Percentiles rank a stretch among this genome's conserved stretches.
These are phyloP conservation scores for Platanista minor DNA, from an alignment of 2,113 vertebrate species.

Conservation along the genomic window DNA sequence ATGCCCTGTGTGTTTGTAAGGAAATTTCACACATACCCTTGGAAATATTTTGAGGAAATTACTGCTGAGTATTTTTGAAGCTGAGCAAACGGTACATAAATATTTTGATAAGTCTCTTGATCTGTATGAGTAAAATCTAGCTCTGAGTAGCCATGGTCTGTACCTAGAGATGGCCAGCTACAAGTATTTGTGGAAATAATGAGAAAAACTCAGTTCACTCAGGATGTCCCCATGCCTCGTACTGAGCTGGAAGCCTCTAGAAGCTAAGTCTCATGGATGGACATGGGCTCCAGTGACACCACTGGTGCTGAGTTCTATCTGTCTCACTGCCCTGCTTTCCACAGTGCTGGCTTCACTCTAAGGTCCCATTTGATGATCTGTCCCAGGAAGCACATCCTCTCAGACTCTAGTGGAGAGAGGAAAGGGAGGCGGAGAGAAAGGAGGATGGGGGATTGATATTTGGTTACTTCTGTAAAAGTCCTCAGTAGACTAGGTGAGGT, in stretches of 20 bases:
- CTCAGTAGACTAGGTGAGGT: not conserved
- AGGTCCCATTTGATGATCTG: not conserved
- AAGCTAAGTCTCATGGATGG: not conserved
- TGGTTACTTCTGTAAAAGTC: not conserved
- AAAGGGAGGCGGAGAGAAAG: not conserved
- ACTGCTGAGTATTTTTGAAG: not conserved
- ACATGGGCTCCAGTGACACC: not conserved
- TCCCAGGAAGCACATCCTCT: not conserved
- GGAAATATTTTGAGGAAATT: conserved; percentile 33
- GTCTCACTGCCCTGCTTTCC: not conserved
- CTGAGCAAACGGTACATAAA: not conserved
- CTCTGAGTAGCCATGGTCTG: not conserved
- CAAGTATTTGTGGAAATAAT: not conserved
- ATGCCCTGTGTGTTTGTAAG: not conserved
- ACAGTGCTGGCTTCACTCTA: not conserved
- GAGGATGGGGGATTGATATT: not conserved
- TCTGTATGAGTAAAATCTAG: not conserved
- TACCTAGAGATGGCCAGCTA: not conserved
- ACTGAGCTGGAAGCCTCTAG: not conserved
- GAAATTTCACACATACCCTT: not conserved
- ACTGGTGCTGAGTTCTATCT: not conserved
- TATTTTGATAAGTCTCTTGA: not conserved
- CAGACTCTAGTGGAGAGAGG: not conserved
- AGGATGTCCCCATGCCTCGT: not conserved
- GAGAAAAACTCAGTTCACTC: not conserved